Base-by-base conservation (phyloP, 1,140 invertebrate species). In the Trichoplusia ni region DNA sequence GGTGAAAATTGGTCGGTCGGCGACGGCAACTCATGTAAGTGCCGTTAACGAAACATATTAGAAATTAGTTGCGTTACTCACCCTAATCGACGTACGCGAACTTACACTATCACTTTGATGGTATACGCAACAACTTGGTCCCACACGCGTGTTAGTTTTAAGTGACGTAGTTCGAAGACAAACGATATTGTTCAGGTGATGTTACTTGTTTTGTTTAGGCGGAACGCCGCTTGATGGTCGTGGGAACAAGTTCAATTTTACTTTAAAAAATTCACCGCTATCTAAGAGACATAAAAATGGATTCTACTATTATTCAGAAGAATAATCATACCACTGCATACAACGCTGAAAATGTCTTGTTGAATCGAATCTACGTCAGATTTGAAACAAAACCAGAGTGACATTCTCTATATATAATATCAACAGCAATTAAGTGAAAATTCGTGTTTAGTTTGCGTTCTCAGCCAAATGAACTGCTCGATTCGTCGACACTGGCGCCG, bases 11-110 rank as follows among this genome's bases (percentile, higher is more conserved):
- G 78, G 67, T 73, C 70, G 64, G 75, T 59, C 42, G 67, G 42
- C 33, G 29, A 13, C 40, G 47, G 62, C 53, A 82, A 84, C 82
- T 84, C 69, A 64, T 68, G 73, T 75, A 86, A 86, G 76, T 86
- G 82, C 80, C 75, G 77, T 83, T 89, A 86, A 81, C 78, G 76
- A 77, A 84, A 86, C 77, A 84, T 86, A 86, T 83, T 85, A 84
- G 79, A 84, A 82, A 86, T 86, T 82, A 83, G 81, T 86, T 79
- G 63, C 73, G 67, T 83, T 82, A 79, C 75, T 84, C 73, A 72
- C 79, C 64, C 71, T 88, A 84, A 84, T 84, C 81, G 80, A 88
- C 73, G 68, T 69, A 71, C 77, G 69, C 66, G 69, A 80, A 84
- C 54, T 85, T 84, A 64, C 47, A 72, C 78, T 77, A 80, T 82